Percentiles rank a stretch among this genome's conserved stretches.
These are phyloP conservation scores for Nasonia vitripennis DNA, from an alignment of 1,140 invertebrate species.

Conservation along the genomic window DNA sequence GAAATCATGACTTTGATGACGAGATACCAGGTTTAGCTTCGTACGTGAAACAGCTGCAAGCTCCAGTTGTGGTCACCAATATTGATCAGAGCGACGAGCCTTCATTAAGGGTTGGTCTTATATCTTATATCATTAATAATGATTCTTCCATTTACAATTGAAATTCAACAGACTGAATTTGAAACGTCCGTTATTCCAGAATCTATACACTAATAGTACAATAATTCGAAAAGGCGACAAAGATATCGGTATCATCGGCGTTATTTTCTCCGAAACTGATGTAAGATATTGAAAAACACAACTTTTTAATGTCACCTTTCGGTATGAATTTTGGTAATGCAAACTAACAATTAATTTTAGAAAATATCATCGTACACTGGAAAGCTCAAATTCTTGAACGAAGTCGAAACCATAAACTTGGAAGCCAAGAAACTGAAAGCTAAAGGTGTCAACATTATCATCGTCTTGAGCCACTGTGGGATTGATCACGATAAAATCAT, in stretches of 20 bases:
- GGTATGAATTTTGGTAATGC: neutral
- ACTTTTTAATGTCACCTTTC: neutral
- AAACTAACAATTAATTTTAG: conserved; percentile 10
- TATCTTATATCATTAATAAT: neutral
- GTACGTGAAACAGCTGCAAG: conserved; percentile 80
- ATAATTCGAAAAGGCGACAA: conserved; percentile 77
- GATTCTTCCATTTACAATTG: no score
- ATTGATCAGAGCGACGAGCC: conserved; percentile 85
- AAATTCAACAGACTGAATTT: neutral
- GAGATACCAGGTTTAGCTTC: conserved; percentile 83
- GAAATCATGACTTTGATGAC: conserved; percentile 94
- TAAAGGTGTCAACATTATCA: conserved; percentile 83
- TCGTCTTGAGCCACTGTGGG: conserved; percentile 88
- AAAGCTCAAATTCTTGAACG: conserved; percentile 80
- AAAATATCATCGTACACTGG: conserved; percentile 79
- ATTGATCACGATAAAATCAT: conserved; percentile 82
- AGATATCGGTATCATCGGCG: conserved; percentile 89
- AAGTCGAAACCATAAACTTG: conserved; percentile 79
- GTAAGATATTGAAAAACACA: conserved; percentile 73
- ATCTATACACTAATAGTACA: conserved; percentile 78
- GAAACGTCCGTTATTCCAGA: conserved; percentile 54
- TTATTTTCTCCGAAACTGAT: conserved; percentile 81
- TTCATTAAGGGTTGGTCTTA: conserved; percentile 72
- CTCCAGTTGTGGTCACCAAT: conserved; percentile 85
- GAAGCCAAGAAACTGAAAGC: conserved; percentile 80